Conservation (phyloP, 2,888 invertebrate genomes). For the Nasonovia ribisnigri region DNA sequence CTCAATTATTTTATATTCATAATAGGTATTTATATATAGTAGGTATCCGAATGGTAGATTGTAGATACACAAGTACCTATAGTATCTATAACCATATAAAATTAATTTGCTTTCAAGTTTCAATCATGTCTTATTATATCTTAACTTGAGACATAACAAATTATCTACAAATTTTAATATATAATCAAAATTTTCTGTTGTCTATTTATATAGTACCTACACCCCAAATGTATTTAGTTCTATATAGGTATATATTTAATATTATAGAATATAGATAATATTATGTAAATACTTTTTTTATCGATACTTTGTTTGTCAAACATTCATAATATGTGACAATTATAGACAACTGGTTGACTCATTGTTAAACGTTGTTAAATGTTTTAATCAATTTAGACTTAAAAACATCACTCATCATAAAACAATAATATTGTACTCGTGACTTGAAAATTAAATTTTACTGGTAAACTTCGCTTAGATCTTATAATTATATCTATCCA, state of each 20-base stretch:
- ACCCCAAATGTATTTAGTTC: neutral
- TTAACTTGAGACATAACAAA: neutral
- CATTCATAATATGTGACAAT: neutral
- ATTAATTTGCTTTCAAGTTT: neutral
- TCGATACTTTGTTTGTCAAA: neutral
- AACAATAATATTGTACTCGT: neutral
- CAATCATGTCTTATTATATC: neutral
- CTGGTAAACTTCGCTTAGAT: neutral
- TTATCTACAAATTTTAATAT: neutral
- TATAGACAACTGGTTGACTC: neutral
- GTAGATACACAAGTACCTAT: neutral
- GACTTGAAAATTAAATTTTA: neutral
- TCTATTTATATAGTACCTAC: neutral
- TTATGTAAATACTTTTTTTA: neutral
- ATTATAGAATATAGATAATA: too few relatives aligned
- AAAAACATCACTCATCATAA: neutral
- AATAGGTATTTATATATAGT: too few relatives aligned
- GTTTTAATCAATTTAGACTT: neutral
- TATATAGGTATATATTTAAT: neutral
- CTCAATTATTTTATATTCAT: neutral
- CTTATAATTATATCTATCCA: neutral
- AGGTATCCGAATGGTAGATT: neutral
- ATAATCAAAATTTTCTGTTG: neutral
- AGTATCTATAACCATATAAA: neutral
- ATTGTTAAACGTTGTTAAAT: neutral